phyloP scores from a whole-genome alignment of 2,113 vertebrate genomes.

The Perognathus longimembris region DNA sequence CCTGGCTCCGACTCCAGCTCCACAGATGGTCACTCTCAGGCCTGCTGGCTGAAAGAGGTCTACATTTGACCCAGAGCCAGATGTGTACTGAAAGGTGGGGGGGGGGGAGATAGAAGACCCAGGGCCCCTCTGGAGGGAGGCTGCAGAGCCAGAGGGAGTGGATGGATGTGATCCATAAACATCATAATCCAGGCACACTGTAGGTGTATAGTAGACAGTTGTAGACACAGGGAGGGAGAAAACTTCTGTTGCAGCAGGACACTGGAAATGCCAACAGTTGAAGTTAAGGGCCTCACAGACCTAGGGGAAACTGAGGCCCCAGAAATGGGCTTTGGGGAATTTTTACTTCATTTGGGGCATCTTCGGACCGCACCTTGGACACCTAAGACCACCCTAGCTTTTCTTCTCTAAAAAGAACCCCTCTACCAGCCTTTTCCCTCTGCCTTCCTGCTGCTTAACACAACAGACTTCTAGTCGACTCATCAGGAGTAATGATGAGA shows the following conservation, averaged over 20 bases:
- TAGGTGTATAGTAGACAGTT: background rate
- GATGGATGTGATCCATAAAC: background rate
- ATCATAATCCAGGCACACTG: background rate
- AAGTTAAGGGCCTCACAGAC: background rate
- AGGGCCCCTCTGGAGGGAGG: background rate
- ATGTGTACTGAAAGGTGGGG: constrained; percentile 12
- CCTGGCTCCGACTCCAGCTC: constrained; percentile 30
- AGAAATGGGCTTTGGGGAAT: background rate
- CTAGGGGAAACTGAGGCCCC: background rate
- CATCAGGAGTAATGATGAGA: background rate
- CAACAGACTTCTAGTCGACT: background rate
- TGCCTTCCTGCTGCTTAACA: background rate
- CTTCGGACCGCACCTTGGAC: background rate
- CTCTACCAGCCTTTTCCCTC: background rate
- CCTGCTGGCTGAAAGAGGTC: constrained; percentile 46
- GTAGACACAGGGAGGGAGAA: background rate
- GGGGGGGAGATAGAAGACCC: background rate
- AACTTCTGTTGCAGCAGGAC: background rate
- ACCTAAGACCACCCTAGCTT: background rate
- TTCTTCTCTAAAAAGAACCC: background rate
- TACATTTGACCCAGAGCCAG: constrained; percentile 63
- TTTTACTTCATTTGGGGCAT: background rate
- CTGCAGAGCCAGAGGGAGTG: background rate
- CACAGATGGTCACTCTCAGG: constrained; percentile 64
- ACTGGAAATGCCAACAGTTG: background rate